Conservation (phyloP, 2,888 invertebrate species). For the Frankliniella intonsa region DNA sequence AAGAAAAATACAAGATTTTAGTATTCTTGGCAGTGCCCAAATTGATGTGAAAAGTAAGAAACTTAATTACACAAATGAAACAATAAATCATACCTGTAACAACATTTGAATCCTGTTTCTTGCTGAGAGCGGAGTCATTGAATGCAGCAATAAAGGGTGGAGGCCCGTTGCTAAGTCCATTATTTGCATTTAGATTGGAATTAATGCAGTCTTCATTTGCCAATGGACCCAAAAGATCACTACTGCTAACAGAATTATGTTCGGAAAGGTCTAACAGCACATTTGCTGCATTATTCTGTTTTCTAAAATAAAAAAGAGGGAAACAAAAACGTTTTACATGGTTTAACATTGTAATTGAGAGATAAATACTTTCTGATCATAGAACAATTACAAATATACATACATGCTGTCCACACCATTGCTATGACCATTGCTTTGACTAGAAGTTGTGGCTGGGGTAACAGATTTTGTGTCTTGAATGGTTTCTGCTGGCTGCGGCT, state of each 20-base stretch:
- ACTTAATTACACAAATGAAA: background rate
- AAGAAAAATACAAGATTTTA: background rate
- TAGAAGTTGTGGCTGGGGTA: slow-evolving; percentile 10
- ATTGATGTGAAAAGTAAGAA: background rate
- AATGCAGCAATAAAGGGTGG: background rate
- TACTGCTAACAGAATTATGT: background rate
- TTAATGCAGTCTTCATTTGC: slow-evolving; percentile 19
- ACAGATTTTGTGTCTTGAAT: slow-evolving; percentile 9
- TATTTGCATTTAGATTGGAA: slow-evolving; percentile 12
- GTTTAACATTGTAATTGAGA: background rate
- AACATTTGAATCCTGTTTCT: slow-evolving; percentile 22
- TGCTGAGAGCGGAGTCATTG: slow-evolving; percentile 15
- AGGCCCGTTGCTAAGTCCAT: slow-evolving; percentile 14
- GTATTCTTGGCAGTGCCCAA: too few species aligned
- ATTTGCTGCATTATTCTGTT: slow-evolving; percentile 52
- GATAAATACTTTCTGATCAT: background rate
- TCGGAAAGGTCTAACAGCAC: slow-evolving; percentile 50
- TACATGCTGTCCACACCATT: slow-evolving; percentile 21
- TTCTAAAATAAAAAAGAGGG: slow-evolving; percentile 45
- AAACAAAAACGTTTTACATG: background rate
- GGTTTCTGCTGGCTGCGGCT: background rate
- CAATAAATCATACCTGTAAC: background rate
- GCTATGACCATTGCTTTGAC: slow-evolving; percentile 18
- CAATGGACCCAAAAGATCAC: slow-evolving; percentile 1
- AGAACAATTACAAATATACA: background rate